These are phyloP conservation scores for Rhagium mordax DNA, from an alignment of 2,888 invertebrate species.

Conservation along the genomic window DNA sequence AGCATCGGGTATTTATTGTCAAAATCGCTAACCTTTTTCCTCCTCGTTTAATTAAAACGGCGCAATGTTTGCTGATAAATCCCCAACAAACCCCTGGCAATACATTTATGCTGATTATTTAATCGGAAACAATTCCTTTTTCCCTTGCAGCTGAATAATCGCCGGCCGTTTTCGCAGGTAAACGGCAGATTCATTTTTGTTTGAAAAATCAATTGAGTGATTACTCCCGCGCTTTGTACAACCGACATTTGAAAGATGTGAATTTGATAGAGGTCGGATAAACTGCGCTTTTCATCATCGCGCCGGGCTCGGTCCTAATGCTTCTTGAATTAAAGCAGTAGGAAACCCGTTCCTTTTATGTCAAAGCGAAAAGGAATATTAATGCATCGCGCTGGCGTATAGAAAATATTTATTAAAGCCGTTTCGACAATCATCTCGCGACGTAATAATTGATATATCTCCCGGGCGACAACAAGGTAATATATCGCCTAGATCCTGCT, in stretches of 20 bases:
- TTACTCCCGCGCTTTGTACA: constrained; percentile 8
- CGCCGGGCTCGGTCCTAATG: background rate
- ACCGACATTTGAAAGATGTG: constrained; percentile 15
- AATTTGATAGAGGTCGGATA: constrained; percentile 14
- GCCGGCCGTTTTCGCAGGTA: background rate
- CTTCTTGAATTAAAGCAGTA: constrained; percentile 16
- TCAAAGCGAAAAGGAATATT: constrained; percentile 9
- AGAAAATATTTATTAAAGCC: background rate
- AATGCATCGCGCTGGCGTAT: constrained; percentile 14
- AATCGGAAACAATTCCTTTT: constrained; percentile 18
- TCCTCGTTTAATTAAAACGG: background rate
- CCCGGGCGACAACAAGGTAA: no score
- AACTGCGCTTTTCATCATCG: constrained; percentile 28
- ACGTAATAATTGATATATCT: background rate
- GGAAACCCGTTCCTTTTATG: constrained; percentile 6
- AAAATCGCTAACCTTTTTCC: background rate
- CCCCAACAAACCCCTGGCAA: background rate
- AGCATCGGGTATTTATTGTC: background rate
- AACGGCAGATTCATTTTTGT: constrained; percentile 14
- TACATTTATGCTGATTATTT: background rate
- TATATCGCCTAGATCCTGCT: no score
- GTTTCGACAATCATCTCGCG: background rate
- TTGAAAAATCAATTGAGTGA: constrained; percentile 11
- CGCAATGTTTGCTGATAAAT: background rate
- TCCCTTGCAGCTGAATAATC: background rate